Evolutionary conservation across 30 jellyfish, hydroid and myxozoan genomes (phyloP).

Genomic region (Chrysaora quinquecirrha): DNA sequence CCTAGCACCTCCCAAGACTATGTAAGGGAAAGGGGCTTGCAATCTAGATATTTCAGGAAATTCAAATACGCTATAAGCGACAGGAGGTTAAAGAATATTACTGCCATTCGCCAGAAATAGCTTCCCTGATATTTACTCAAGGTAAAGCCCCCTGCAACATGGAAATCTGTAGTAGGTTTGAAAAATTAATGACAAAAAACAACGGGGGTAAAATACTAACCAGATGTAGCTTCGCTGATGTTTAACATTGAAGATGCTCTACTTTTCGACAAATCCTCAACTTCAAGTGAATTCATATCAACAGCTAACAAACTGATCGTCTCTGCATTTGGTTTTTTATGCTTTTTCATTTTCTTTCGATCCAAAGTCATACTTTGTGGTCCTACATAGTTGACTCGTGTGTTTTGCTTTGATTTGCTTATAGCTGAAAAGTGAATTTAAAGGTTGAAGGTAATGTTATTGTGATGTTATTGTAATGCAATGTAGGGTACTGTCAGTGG

Average conservation of each 20-base stretch:
- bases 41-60: too few relatives aligned
- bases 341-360: constrained; percentile 38
- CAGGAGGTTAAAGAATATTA: too few relatives aligned
- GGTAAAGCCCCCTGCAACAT: too few relatives aligned
- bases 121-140: too few relatives aligned
- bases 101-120: too few relatives aligned
- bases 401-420: constrained; percentile 63
- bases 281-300: constrained; percentile 46
- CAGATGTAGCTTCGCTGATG: constrained; percentile 80
- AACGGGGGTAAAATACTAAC: constrained; percentile 11
- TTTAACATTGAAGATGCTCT: constrained; percentile 89
- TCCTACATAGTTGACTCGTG: constrained; percentile 60
- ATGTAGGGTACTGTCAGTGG: too few relatives aligned
- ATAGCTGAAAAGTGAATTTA: constrained; percentile 66
- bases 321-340: constrained; percentile 36
- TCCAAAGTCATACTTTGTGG: constrained; percentile 66
- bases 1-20: too few relatives aligned
- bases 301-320: constrained; percentile 69
- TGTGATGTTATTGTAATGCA: too few relatives aligned
- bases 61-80: too few relatives aligned
- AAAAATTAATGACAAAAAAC: background rate
- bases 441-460: too few relatives aligned
- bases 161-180: background rate
- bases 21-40: too few relatives aligned
- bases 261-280: constrained; percentile 51